Evolutionary conservation across 2,888 invertebrate species (phyloP).

Genomic region (Oscheius sp.): DNA sequence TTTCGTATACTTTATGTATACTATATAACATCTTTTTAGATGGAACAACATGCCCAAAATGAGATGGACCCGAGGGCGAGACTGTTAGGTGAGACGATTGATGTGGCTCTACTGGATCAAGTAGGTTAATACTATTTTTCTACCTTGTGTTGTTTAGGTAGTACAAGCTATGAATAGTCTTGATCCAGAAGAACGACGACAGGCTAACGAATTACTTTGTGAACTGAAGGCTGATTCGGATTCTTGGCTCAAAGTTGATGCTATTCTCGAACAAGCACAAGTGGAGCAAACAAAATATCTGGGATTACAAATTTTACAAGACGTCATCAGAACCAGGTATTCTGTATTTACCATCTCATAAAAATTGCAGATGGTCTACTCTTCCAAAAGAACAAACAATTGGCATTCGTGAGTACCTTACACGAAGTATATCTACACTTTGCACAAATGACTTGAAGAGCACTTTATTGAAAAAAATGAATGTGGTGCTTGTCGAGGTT

Average conservation of each 20-base stretch:
- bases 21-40: too few relatives aligned
- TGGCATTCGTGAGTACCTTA: conserved; percentile 98
- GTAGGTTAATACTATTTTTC: not conserved
- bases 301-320: conserved; percentile 97
- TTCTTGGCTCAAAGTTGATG: conserved; percentile 84
- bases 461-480: conserved; percentile 89
- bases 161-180: conserved; percentile 87
- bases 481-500: conserved; percentile 96
- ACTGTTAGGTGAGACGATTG: not conserved
- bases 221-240: conserved; percentile 81
- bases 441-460: conserved; percentile 84
- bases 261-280: conserved; percentile 91
- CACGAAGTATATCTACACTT: conserved; percentile 95
- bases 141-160: conserved; percentile 76
- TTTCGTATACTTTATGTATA: too few relatives aligned
- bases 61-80: conserved; percentile 1
- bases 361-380: conserved; percentile 84
- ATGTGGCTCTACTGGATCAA: conserved; percentile 12
- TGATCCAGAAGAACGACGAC: conserved; percentile 61
- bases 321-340: conserved; percentile 91
- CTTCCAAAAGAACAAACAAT: conserved; percentile 97
- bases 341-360: not conserved
- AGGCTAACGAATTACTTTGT: conserved; percentile 61
- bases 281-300: conserved; percentile 99
- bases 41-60: not conserved